Conservation (phyloP, 2,888 invertebrate species). For the Stenodema calcarata region DNA sequence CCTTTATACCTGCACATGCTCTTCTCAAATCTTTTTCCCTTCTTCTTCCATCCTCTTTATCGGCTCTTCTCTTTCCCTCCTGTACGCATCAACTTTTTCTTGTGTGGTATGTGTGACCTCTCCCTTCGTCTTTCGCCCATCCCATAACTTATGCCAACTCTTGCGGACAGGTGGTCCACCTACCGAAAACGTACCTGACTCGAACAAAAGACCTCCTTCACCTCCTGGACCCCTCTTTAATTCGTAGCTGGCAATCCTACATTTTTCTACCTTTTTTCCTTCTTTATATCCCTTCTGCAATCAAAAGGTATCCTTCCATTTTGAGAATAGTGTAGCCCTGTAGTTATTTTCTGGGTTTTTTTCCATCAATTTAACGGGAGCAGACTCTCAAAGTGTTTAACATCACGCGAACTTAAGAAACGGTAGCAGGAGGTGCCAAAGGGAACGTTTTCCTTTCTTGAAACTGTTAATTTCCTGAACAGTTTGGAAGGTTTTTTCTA, state of each 20-base stretch:
- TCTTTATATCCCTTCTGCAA: neutral
- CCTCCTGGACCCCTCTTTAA: constrained; percentile 32
- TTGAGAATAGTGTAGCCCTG: neutral
- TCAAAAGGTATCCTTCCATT: constrained; percentile 9
- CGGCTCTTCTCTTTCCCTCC: neutral
- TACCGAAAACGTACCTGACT: constrained; percentile 11
- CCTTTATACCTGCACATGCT: constrained; percentile 39
- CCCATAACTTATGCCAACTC: constrained; percentile 52
- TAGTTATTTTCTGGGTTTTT: constrained; percentile 6
- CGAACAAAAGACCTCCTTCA: constrained; percentile 36
- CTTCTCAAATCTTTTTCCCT: constrained; percentile 33
- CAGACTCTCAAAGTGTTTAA: neutral
- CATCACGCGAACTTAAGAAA: constrained; percentile 27
- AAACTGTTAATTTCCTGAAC: constrained; percentile 23
- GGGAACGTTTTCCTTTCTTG: constrained; percentile 1
- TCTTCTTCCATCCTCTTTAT: neutral
- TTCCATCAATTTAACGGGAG: constrained; percentile 9
- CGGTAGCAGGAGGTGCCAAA: constrained; percentile 40
- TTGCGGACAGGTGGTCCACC: constrained; percentile 50
- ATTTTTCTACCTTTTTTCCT: neutral
- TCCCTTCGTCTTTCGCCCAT: neutral
- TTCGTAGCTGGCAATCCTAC: constrained; percentile 33
- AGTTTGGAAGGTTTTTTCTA: neutral
- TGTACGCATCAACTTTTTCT: neutral
- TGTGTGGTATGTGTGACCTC: constrained; percentile 39